Base-by-base conservation (phyloP, 2,888 invertebrate genomes). In the Cataglyphis altisquamis region DNA sequence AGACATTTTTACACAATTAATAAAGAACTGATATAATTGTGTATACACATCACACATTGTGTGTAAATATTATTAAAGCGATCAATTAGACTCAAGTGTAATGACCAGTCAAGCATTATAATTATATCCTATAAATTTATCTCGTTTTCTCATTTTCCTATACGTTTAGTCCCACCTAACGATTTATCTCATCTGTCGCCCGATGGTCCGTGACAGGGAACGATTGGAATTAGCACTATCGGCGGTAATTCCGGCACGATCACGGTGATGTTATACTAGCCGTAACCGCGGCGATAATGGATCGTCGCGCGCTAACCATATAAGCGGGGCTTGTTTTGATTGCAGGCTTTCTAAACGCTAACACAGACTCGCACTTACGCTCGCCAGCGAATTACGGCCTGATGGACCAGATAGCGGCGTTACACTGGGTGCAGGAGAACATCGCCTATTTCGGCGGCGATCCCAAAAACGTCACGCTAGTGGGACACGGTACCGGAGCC, bases 311-410 rank as follows among this genome's bases (percentile, higher is more conserved):
- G 85, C 77, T 87, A 83, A 89, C 88, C 89, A 86, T 52, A 52
- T 90, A 88, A 90, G 73, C 88, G 80, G 68, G 63, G 77, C 84
- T 84, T 89, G 89, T 89, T 90, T 91, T 92, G 86, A 91, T 95
- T 95, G 15, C 96, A 98, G 98, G 98, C 92, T 98, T 98, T 95
- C 96, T 98, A 84, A 98, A 98, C 94, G 98, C 98, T 84, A 97
- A 98, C 93, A 97, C 98, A 36, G 98, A 98, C 95, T 97, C 98
- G 88, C 98, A 97, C 95, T 97, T 97, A 66, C 97, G 97, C 86
- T 97, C 98, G 48, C 98, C 98, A 60, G 98, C 98, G 68, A 99
- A 99, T 96, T 99, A 99, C 95, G 99, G 99, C n/a, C 97, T 99
- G 83, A 98, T 99, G 97, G 99, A 99, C 95, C 98, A 98, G 95